Conservation (phyloP, 1,140 invertebrate species). For the Sycophila sp. region DNA sequence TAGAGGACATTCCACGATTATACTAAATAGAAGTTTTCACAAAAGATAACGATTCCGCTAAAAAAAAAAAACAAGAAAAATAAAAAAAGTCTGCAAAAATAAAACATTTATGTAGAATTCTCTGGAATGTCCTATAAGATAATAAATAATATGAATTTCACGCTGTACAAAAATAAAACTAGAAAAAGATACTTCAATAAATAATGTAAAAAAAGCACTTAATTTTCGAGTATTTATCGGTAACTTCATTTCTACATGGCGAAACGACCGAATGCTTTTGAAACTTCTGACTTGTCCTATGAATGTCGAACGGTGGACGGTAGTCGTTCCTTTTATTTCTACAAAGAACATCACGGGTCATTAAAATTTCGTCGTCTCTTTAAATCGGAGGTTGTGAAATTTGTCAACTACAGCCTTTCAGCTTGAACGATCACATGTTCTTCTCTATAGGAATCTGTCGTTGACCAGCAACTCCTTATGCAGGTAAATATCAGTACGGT, state of each 20-base stretch:
- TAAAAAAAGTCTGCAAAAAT: not conserved
- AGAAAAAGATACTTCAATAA: not conserved
- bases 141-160: conserved; percentile 6
- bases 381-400: conserved; percentile 25
- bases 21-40: conserved; percentile 3
- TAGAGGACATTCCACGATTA: not conserved
- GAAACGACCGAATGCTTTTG: not conserved
- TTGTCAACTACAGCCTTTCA: conserved; percentile 67
- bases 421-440: conserved; percentile 82
- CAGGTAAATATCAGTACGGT: conserved; percentile 85
- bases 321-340: conserved; percentile 43
- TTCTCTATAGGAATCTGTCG: conserved; percentile 72
- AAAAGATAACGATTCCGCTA: conserved; percentile 3
- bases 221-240: not conserved
- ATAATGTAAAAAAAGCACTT: not conserved
- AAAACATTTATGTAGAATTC: not conserved
- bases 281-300: conserved; percentile 31
- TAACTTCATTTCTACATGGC: not conserved
- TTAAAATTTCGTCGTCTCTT: not conserved
- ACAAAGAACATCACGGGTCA: conserved; percentile 39
- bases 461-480: conserved; percentile 83
- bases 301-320: conserved; percentile 56
- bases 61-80: not conserved
- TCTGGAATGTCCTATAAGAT: not conserved
- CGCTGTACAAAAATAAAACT: conserved; percentile 2